A percentile compares a stretch with the other conserved stretches of the same genome.
These are phyloP conservation scores for Hydrochoerus hydrochaeris DNA, from an alignment of 2,113 vertebrate species.

Conservation along the genomic window DNA sequence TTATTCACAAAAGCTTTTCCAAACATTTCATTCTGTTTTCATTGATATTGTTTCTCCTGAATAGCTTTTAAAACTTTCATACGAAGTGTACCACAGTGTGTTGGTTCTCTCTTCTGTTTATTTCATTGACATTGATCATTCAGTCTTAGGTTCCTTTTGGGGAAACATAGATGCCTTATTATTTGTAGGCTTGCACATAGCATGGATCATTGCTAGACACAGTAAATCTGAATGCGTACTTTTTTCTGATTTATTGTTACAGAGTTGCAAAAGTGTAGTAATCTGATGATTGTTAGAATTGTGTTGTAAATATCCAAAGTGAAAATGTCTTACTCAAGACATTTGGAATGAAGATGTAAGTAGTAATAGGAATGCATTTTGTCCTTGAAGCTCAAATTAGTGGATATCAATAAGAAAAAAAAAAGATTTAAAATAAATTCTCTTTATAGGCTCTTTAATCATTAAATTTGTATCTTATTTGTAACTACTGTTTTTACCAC, in stretches of 20 bases:
- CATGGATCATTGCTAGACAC: background rate
- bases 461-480: constrained; percentile 33
- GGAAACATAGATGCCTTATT: accelerated
- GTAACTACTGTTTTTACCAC: constrained; percentile 43
- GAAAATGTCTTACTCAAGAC: background rate
- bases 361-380: constrained; percentile 10
- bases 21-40: background rate
- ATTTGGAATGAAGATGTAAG: background rate
- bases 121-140: background rate
- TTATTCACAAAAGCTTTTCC: background rate
- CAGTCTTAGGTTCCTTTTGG: background rate
- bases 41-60: background rate
- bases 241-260: background rate
- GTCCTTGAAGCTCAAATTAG: constrained; percentile 23
- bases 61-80: background rate
- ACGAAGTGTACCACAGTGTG: too few species aligned
- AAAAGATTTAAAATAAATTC: constrained; percentile 32
- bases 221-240: background rate
- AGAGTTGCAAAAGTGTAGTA: background rate
- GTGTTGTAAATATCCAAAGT: background rate
- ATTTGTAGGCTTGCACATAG: background rate
- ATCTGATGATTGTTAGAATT: background rate
- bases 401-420: background rate
- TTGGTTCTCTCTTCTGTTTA: background rate
- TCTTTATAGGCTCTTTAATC: constrained; percentile 19